Conservation (phyloP, 2,888 invertebrate species). For the Andrena dorsata region DNA sequence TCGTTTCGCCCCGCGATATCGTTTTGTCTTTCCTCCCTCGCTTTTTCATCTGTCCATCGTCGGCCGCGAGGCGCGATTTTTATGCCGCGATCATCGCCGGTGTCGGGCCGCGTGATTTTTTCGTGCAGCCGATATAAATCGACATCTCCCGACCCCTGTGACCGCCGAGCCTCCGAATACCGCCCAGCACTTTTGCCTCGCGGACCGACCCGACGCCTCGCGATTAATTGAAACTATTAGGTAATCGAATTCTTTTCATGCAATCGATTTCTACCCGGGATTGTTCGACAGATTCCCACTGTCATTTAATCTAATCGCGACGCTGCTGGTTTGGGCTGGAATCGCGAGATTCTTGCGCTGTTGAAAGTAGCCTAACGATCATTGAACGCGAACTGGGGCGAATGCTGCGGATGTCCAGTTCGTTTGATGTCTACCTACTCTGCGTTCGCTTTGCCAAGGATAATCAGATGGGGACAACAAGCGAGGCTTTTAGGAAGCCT, state of each 20-base stretch:
- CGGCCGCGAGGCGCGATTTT: constrained; percentile 38
- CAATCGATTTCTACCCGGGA: not conserved
- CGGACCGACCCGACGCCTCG: not conserved
- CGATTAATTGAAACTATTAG: constrained; percentile 4
- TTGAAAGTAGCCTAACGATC: not conserved
- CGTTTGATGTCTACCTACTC: not conserved
- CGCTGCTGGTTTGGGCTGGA: no score
- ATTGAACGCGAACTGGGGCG: not conserved
- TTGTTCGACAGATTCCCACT: no score
- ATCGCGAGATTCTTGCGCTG: no score
- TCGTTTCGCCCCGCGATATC: constrained; percentile 21
- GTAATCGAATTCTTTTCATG: not conserved
- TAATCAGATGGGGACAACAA: not conserved
- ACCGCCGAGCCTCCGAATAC: not conserved
- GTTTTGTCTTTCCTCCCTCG: constrained; percentile 35
- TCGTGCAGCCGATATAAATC: constrained; percentile 40
- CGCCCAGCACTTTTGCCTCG: not conserved
- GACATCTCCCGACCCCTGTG: not conserved
- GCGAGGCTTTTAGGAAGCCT: not conserved
- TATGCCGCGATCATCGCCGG: constrained; percentile 42
- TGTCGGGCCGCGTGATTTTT: constrained; percentile 33
- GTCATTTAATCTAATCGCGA: no score
- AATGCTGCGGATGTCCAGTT: not conserved
- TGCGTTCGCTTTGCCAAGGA: not conserved
- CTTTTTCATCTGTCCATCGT: constrained; percentile 44